Percentiles rank a stretch among this genome's conserved stretches.
Conservation (phyloP, 1,140 invertebrate genomes). For the Drosophila bifasciata region DNA sequence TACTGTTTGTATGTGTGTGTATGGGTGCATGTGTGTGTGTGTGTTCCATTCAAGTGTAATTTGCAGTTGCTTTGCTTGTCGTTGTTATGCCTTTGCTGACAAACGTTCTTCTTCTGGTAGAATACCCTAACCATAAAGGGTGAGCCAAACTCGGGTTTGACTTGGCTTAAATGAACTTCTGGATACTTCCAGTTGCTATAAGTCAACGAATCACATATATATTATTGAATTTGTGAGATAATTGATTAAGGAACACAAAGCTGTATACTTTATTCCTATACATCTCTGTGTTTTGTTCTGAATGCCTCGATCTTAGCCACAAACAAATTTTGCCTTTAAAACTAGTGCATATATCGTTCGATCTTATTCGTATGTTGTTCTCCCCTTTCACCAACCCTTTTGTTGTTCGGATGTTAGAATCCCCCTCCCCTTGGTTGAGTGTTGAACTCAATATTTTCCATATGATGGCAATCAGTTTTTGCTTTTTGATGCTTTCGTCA, state of each 20-base stretch:
- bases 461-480: conserved; percentile 46
- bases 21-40: conserved; percentile 9
- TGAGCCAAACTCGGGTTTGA: neutral
- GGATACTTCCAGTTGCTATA: too few relatives aligned
- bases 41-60: conserved; percentile 61
- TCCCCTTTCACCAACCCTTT: too few relatives aligned
- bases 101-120: conserved; percentile 25
- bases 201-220: too few relatives aligned
- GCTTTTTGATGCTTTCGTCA: conserved; percentile 57
- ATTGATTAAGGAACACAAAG: too few relatives aligned
- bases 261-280: too few relatives aligned
- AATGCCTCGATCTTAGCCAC: neutral
- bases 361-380: too few relatives aligned
- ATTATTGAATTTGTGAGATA: too few relatives aligned
- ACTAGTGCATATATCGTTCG: too few relatives aligned
- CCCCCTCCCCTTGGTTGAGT: neutral
- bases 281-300: neutral
- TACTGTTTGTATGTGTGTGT: conserved; percentile 17
- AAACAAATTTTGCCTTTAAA: too few relatives aligned
- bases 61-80: conserved; percentile 68
- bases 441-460: conserved; percentile 48
- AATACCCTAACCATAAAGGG: neutral
- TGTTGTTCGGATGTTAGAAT: too few relatives aligned
- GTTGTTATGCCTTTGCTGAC: conserved; percentile 58
- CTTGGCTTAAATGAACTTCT: too few relatives aligned